Evolutionary conservation across 2,113 vertebrate genomes (phyloP).

Genomic region (Lontra canadensis): DNA sequence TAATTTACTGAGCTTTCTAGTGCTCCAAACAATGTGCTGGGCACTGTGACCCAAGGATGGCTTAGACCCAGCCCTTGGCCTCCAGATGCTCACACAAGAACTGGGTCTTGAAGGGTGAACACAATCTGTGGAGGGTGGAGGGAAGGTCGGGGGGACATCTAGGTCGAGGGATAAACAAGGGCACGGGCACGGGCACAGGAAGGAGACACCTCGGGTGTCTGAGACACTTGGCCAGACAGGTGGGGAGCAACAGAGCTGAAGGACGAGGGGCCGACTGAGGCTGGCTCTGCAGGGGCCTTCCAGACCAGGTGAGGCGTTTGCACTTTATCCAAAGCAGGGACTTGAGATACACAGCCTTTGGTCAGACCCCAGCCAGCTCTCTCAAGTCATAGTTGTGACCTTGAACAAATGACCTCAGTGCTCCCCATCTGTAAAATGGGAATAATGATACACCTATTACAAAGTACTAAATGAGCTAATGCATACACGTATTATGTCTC

Average conservation of each 20-base stretch:
- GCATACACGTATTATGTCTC: neutral
- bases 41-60: neutral
- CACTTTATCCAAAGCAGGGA: neutral
- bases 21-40: neutral
- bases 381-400: neutral
- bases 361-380: neutral
- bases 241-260: neutral
- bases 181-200: neutral
- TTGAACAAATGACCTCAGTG: neutral
- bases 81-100: neutral
- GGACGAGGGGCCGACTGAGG: neutral
- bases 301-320: neutral
- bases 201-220: neutral
- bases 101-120: neutral
- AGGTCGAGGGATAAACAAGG: neutral
- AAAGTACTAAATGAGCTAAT: neutral
- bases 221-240: neutral
- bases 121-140: neutral
- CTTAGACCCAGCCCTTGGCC: neutral
- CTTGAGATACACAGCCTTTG: neutral
- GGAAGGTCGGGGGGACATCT: neutral
- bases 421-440: neutral
- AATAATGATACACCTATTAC: neutral
- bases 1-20: neutral
- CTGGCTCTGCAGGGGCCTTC: neutral